Base-by-base conservation (phyloP, 2,888 invertebrate species). In the Thereva nobilitata region DNA sequence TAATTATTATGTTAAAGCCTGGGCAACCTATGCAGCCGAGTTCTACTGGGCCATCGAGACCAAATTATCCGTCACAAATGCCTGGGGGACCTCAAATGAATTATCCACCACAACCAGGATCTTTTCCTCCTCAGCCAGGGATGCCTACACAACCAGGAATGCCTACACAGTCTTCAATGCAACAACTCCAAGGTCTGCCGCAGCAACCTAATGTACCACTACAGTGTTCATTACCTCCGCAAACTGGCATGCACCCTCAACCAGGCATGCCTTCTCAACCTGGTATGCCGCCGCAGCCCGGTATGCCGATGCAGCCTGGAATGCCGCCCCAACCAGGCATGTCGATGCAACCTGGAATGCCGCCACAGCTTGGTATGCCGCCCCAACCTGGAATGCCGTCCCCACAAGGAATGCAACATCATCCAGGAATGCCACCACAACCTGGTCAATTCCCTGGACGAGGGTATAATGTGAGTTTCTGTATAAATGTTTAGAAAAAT, bases 401-500 rank as follows among this genome's bases (percentile, higher is more conserved):
- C 4, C 64, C 56, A 50, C 67, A 63, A 12, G 49, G 49, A 10
- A 49, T 49, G 49, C 12, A 6, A 67, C 49, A 67, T 57, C 68
- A 67, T 50, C 55, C 70, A 54, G 71, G 70, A 50, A 72, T 73
- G 69, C 72, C 72, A 35, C 64, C 71, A 57, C 71, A 70, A 41
- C 72, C 74, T 49, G 50, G 61, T 5, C 61, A 61, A 40, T 61
- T 35, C 50, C n/a, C 38, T 38, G 74, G 66, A 69, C 74, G 74
- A 74, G 73, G 75, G 50, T 61, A 64, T 64, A 37, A 64, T 37
- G 37, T 10, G 4, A 52, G 12, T n/a, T 45, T 47, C 12, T 9
- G n/a, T 47, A 4, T 9, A 8, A 5, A 47, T 10, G 12, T 4
- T 10, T 47, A n/a, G 4, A 4, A 4, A 9, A 6, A 47, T 47